Evolutionary conservation across 2,888 invertebrate genomes (phyloP), one percentile per base, ranked within the genome.

Genomic region (Callimorpha dominula): DNA sequence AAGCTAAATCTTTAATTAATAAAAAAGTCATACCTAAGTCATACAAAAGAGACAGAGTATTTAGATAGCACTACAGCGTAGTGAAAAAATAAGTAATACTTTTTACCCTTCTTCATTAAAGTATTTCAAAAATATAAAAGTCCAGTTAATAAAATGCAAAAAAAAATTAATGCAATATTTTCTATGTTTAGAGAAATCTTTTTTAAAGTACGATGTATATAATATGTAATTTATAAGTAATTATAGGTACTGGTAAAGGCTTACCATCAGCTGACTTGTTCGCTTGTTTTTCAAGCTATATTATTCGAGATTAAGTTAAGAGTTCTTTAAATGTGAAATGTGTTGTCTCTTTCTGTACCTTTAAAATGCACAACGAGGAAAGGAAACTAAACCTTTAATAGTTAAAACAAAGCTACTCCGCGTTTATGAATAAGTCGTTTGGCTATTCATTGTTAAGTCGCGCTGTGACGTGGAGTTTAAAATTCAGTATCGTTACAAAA

Each of bases 401-500:
- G 31, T 60, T 31, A 60, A 60, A 60, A 60, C 6, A 31, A n/a
- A n/a, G 31, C 57, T 60, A 60, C 57, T 60, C 57, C 31, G 57
- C 14, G 57, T 60, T 60, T 60, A 31, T 60, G 31, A 60, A 31
- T 60, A 31, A 60, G 57, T 60, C 57, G 31, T 12, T 60, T 31
- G 31, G 6, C 57, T 60, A 60, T 60, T 60, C 57, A 60, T 12
- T 60, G 57, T 60, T 60, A 60, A 57, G 20, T 57, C 20, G 12
- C 57, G 31, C 57, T 60, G 31, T 60, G 57, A 60, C 31, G 57
- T 60, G 11, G 20, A 60, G 12, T 31, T 60, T 60, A 60, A 20
- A 60, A 60, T 60, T 60, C 14, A 60, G 57, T 60, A 31, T 60
- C 57, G 14, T 60, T 14, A 60, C 60, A 60, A 12, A 60, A 60